Base-by-base conservation (phyloP, 2,888 invertebrate genomes). In the Mythimna ferrago region DNA sequence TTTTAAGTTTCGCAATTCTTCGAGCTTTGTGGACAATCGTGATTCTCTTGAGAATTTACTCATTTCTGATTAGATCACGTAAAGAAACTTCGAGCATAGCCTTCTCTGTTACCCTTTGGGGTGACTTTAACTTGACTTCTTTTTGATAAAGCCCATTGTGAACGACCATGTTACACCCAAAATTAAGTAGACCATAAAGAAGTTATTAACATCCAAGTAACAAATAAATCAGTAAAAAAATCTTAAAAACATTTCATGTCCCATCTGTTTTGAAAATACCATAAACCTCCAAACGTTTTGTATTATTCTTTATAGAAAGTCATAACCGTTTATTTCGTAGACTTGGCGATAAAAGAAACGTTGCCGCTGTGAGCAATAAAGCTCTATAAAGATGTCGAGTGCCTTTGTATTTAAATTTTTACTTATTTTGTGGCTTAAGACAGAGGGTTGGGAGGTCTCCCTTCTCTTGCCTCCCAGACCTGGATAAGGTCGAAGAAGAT, bases 311-410 rank as follows among this genome's bases (percentile, higher is more conserved):
- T 77, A 66, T 66, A 35, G 51, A 11, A n/a, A 60, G 63, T 38
- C 72, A 76, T 77, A 53, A 77, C 66, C 48, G 71, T 77, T 71
- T 76, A 77, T 57, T 63, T 77, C 77, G n/a, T 66, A 62, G 61
- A 57, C 71, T 77, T 26, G 51, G 6, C 38, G 38, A 77, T 77
- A 66, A 76, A 76, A 71, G 19, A 62, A 63, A 66, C 38, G 32
- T 54, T 72, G n/a, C 41, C 38, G 66, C 41, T 72, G 65, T 48
- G 32, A 57, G 71, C 62, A 72, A 62, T 77, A 78, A 66, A 66
- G 32, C n/a, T 53, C 57, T 19, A 56, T 62, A 62, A 62, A 75
- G 16, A 76, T 54, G 38, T 38, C 53, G 44, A 75, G 61, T 53
- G 53, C 48, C 26, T 76, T 48, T 63, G 44, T 32, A 58, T 70